Conservation (phyloP, 92 coral and sea anemone species). For the Muricea muricata region DNA sequence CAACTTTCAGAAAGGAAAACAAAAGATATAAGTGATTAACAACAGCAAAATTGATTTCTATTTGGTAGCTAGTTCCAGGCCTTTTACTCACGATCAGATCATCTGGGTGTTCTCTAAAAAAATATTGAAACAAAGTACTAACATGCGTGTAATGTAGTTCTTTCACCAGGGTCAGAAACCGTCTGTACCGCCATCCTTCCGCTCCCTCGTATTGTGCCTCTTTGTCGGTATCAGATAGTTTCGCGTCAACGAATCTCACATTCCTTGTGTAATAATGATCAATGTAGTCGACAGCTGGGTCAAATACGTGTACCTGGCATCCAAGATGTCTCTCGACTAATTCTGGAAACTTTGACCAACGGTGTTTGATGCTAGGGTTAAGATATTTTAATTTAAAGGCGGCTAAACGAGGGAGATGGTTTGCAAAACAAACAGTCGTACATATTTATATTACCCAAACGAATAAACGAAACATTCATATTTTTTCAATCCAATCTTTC, state of each 20-base stretch:
- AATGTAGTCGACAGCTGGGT: constrained; percentile 1
- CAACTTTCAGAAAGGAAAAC: no score
- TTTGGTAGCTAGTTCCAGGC: no score
- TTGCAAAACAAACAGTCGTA: no score
- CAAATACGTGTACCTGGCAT: background rate
- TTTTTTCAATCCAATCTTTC: background rate
- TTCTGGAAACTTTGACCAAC: background rate
- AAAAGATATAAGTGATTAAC: no score
- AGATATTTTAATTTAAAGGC: no score
- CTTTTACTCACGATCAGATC: no score
- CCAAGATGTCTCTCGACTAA: constrained; percentile 9
- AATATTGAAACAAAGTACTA: no score
- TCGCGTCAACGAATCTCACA: constrained; percentile 7
- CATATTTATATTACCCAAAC: constrained; percentile 7
- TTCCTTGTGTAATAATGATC: constrained; percentile 18
- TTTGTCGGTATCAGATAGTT: constrained; percentile 2
- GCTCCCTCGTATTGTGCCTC: constrained; percentile 16
- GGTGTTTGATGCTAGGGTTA: constrained; percentile 27
- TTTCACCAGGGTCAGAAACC: background rate
- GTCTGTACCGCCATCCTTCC: constrained; percentile 24
- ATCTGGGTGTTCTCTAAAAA: no score
- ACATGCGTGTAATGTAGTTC: background rate
- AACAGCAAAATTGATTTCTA: no score
- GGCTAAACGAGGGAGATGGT: no score
- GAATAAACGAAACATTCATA: constrained; percentile 24